Evolutionary conservation across 2,888 invertebrate genomes (phyloP).

Genomic region (Pyralis farinalis): DNA sequence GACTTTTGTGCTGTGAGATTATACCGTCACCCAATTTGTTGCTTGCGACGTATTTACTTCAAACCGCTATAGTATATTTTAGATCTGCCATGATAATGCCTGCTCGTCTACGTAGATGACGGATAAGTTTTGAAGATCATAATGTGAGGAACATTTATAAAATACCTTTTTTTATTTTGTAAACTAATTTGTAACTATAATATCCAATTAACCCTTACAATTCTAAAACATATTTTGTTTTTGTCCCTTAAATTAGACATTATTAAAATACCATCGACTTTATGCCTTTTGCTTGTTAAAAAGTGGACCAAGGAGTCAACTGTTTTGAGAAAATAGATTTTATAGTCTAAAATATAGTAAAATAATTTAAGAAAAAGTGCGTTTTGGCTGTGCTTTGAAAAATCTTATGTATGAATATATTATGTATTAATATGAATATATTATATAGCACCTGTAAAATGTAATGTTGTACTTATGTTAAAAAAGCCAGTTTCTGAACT

Average conservation of each 20-base stretch:
- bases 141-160: too few species aligned
- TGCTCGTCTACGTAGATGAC: too few species aligned
- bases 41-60: conserved; percentile 2
- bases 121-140: too few species aligned
- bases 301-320: conserved; percentile 75
- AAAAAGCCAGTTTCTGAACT: too few species aligned
- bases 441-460: conserved; percentile 1
- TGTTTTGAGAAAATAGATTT: conserved; percentile 62
- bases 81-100: too few species aligned
- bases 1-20: conserved; percentile 53
- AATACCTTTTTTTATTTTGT: too few species aligned
- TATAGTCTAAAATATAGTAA: conserved; percentile 49
- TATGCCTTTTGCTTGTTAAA: conserved; percentile 72
- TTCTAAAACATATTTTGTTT: too few species aligned
- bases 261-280: conserved; percentile 38
- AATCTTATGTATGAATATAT: too few species aligned
- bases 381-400: conserved; percentile 70
- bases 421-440: too few species aligned
- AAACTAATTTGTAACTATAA: too few species aligned
- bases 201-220: too few species aligned
- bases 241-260: conserved; percentile 21
- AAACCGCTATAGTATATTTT: conserved; percentile 17
- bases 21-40: conserved; percentile 30
- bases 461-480: neutral
- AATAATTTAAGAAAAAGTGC: conserved; percentile 50